Conservation (phyloP, 2,797 vertebrate genomes). For the Sebastes hubbsi region DNA sequence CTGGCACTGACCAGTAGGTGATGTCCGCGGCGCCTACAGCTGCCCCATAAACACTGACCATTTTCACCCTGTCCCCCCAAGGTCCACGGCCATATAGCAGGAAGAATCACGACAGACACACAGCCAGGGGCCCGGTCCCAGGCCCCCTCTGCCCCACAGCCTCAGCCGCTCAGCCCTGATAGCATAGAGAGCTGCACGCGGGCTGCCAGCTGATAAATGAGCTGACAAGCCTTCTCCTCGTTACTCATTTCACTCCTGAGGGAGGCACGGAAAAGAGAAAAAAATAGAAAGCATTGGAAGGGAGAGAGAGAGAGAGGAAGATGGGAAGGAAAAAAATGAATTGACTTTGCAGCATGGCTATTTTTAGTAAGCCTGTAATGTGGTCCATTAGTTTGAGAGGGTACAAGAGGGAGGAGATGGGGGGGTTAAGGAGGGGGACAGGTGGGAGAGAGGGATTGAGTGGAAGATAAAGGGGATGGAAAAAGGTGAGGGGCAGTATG, state of each 20-base stretch:
- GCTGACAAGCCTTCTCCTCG: conserved; percentile 75
- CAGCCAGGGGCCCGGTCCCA: conserved; percentile 23
- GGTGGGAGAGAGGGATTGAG: conserved; percentile 35
- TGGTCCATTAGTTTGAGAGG: conserved; percentile 75
- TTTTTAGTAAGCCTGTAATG: conserved; percentile 81
- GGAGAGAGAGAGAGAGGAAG: conserved; percentile 32
- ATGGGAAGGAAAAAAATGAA: conserved; percentile 52
- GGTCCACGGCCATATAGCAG: conserved; percentile 10
- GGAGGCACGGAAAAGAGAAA: conserved; percentile 54
- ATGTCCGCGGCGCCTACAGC: conserved; percentile 19
- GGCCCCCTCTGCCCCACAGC: conserved; percentile 33
- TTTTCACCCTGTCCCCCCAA: conserved; percentile 31
- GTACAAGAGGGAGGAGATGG: conserved; percentile 47
- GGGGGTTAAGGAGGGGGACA: conserved; percentile 41
- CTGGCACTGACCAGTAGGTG: conserved; percentile 7
- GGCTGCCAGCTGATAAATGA: conserved; percentile 80
- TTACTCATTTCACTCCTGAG: conserved; percentile 72
- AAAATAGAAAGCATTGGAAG: conserved; percentile 54
- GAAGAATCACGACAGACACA: conserved; percentile 30
- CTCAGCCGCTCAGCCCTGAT: conserved; percentile 64
- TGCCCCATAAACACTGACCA: conserved; percentile 41
- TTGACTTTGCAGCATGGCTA: conserved; percentile 70
- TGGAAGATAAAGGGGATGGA: conserved; percentile 30
- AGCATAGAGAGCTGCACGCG: conserved; percentile 39
- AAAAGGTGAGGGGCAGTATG: conserved; percentile 9